Conservation (phyloP, 1,140 invertebrate genomes). For the Temnothorax nylanderi region DNA sequence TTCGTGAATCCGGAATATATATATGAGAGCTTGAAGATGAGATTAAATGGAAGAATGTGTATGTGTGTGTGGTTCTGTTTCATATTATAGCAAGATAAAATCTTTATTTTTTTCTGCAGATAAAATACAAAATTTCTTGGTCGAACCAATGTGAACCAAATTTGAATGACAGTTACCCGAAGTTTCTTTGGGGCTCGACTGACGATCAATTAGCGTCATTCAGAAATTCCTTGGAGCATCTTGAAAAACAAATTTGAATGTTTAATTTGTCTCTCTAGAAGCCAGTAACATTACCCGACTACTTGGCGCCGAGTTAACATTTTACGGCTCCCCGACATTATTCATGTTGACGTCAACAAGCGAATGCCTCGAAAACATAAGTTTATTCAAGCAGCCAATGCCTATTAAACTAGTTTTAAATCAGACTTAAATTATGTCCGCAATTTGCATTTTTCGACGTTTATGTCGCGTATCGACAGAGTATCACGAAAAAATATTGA, state of each 20-base stretch:
- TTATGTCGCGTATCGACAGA: slow-evolving; percentile 8
- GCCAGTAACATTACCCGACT: slow-evolving; percentile 49
- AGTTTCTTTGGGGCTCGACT: neutral
- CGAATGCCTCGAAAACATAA: slow-evolving; percentile 63
- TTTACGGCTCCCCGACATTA: slow-evolving; percentile 66
- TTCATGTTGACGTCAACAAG: slow-evolving; percentile 63
- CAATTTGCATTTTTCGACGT: slow-evolving; percentile 26
- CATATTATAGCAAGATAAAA: neutral
- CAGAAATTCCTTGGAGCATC: slow-evolving; percentile 12
- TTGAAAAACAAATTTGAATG: slow-evolving; percentile 49
- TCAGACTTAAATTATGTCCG: slow-evolving; percentile 53
- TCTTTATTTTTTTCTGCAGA: neutral
- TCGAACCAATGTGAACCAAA: neutral
- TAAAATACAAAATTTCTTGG: slow-evolving; percentile 3
- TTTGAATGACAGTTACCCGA: neutral
- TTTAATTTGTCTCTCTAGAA: slow-evolving; percentile 34
- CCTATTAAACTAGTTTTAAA: slow-evolving; percentile 70
- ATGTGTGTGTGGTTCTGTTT: neutral
- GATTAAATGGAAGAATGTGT: neutral
- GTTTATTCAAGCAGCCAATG: slow-evolving; percentile 70
- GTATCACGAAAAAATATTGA: neutral
- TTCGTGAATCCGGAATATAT: neutral
- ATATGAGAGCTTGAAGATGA: neutral
- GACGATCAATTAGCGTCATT: neutral
- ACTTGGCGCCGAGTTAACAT: slow-evolving; percentile 74